These are phyloP conservation scores for Zalophus californianus DNA, from an alignment of 2,797 vertebrate genomes.

Conservation along the genomic window DNA sequence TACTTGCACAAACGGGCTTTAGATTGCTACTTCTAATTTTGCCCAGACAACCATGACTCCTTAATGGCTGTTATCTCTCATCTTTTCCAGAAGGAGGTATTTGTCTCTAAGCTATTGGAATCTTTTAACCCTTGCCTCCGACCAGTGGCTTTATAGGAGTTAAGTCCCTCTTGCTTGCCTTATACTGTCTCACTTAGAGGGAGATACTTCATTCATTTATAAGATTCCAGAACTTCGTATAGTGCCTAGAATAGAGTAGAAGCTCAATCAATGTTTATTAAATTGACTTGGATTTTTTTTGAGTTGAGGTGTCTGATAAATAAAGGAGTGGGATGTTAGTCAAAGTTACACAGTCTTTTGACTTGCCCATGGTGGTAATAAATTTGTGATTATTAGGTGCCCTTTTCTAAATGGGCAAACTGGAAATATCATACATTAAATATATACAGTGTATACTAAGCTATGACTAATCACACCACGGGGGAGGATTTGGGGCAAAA, in stretches of 20 bases:
- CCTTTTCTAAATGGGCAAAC: background rate
- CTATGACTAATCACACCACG: background rate
- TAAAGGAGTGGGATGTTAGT: background rate
- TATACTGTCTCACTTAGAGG: background rate
- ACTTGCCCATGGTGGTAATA: background rate
- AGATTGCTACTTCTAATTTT: background rate
- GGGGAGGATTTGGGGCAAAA: background rate
- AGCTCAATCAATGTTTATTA: background rate
- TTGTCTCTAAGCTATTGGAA: background rate
- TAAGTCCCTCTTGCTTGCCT: background rate
- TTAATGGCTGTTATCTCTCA: background rate
- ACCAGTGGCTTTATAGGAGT: background rate
- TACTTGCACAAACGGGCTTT: background rate
- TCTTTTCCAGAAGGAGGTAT: background rate
- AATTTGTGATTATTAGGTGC: background rate
- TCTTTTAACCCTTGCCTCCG: background rate
- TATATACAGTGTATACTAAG: background rate
- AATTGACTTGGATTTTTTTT: background rate
- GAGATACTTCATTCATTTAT: background rate
- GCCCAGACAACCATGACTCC: background rate
- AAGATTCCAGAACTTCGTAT: background rate
- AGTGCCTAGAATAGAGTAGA: background rate
- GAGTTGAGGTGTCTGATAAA: background rate
- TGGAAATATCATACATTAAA: background rate
- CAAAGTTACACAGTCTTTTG: slow-evolving; percentile 56